Base-by-base conservation (phyloP, 1,140 invertebrate genomes). In the Palaemon carinicauda region DNA sequence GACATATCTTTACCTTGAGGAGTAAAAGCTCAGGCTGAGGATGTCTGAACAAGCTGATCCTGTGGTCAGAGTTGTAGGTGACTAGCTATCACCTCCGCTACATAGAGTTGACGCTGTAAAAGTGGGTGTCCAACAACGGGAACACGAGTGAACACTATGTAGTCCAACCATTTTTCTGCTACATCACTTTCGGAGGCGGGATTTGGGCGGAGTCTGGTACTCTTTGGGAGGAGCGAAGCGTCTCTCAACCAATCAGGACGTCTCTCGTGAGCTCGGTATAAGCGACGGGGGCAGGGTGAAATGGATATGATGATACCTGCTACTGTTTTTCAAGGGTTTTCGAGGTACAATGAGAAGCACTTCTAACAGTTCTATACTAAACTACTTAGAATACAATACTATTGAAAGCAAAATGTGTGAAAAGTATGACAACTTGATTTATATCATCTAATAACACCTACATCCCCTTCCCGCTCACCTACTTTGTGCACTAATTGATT, bases 131-230 rank as follows among this genome's bases (percentile, higher is more conserved):
- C 89, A 88, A 89, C 89, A 89, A 89, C 89, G 60, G 78, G 81
- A 88, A 89, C 89, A 89, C 87, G 89, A 82, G 89, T 87, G 85
- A 89, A 89, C 89, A 89, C 86, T 88, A 88, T 89, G 89, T 89
- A 74, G 87, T 87, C 87, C 79, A 87, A 85, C 87, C 87, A 87
- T 89, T 89, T 89, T 89, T 89, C 89, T 87, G 87, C 87, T 89
- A 89, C 89, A 89, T 88, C 87, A 88, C 87, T 73, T 88, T 85
- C 69, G 87, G 75, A 77, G 87, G 82, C 75, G 87, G 82, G 79
- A 56, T 65, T 56, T 51, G 65, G 87, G 87, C 56, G 87, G 87
- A 24, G 82, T 31, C 65, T 53, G 77, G 41, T 27, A 56, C 29
- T 21, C 54, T 80, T 14, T 27, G 77, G 87, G 87, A 56, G 87